Evolutionary conservation across 2,888 invertebrate species (phyloP), one percentile per base, ranked within the genome.

Genomic region (Scaptomyza flava): DNA sequence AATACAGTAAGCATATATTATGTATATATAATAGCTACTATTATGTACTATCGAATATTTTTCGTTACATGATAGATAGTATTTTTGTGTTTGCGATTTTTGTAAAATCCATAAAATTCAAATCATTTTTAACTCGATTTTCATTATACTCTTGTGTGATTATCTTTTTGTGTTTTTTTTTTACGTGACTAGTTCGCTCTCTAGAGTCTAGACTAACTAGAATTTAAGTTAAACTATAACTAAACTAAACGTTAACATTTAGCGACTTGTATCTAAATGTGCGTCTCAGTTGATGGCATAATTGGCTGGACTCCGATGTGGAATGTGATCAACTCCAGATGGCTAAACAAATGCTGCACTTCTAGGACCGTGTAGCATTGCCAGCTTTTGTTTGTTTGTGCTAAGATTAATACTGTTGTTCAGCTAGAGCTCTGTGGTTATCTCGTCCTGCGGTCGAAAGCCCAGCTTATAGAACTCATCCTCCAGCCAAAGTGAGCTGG

Each of bases 401-500:
- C 66, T 67, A 69, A 68, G 51, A 66, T 82, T 82, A 85, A 82
- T 85, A 81, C 81, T 84, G 69, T 59, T 36, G 14, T 30, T 23
- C 53, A 61, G 68, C 83, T 90, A 96, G 92, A 96, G 94, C 93
- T 96, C 96, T 87, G 96, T 96, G 87, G 96, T 96, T 82, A 96
- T 96, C 93, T 97, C 96, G 92, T 97, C 97, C 92, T 97, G 97
- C 51, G 97, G 97, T 87, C 97, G 93, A 91, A 96, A 96, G 63
- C 96, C 96, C 91, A 97, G 94, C 90, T 96, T 96, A 84, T 95
- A 95, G 89, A 96, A 95, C 91, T 96, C 96, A 87, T 96, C 96
- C 87, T 96, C 96, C 63, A 95, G 91, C 94, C 95, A 95, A 50
- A 95, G 93, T 59, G 94, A 94, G 87, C 94, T 93, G 59, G 92